phyloP scores from a whole-genome alignment of 23 tunicate genomes.

The Trididemnum nubilum region DNA sequence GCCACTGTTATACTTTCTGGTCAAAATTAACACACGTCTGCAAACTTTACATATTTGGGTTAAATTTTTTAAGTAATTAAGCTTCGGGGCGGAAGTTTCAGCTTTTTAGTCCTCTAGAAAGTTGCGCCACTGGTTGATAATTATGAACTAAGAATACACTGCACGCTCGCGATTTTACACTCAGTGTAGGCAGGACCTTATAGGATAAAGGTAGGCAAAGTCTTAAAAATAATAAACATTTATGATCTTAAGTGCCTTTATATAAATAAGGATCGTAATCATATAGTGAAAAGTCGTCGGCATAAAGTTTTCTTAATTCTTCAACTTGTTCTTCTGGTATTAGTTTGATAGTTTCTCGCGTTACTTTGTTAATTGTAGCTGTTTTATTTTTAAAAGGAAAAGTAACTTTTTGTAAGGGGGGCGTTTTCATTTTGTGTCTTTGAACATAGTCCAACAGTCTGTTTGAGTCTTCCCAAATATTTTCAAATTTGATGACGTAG shows the following conservation, averaged over 20 bases:
- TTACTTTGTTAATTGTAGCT: neutral
- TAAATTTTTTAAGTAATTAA: no score
- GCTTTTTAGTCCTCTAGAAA: no score
- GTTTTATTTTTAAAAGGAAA: constrained; percentile 42
- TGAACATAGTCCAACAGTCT: constrained; percentile 60
- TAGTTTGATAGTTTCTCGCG: constrained; percentile 27
- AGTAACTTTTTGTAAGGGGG: constrained; percentile 1
- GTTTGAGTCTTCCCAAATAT: constrained; percentile 49
- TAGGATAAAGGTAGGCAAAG: no score
- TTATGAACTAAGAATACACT: no score
- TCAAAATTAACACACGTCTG: no score
- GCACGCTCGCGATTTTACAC: no score
- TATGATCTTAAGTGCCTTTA: constrained; percentile 18
- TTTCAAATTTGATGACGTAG: constrained; percentile 70
- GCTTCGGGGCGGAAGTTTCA: no score
- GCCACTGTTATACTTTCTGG: no score
- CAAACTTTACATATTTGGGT: no score
- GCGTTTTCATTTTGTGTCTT: neutral
- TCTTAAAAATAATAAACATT: no score
- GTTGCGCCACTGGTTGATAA: no score
- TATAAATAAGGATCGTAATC: constrained; percentile 51
- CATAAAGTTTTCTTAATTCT: constrained; percentile 35
- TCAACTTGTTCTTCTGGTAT: constrained; percentile 36
- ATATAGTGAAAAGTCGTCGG: constrained; percentile 56
- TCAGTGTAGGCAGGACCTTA: no score